Percentiles rank a stretch among this genome's conserved stretches.
Evolutionary conservation across 2,888 invertebrate species (phyloP).

Genomic region (Parnassius orleans): DNA sequence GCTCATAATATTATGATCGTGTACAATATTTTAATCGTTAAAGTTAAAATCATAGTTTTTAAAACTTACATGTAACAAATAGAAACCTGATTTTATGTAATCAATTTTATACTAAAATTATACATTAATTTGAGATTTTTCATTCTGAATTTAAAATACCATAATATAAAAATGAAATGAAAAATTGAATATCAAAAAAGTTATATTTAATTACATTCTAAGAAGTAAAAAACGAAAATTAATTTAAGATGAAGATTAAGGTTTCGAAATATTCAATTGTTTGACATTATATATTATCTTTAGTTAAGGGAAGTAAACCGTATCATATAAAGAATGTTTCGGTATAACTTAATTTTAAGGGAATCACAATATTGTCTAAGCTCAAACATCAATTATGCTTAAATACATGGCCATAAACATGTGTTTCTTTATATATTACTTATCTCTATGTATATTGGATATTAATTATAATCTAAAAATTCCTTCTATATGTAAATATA

Average conservation of each 20-base stretch:
- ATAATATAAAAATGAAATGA: not conserved
- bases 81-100: no score
- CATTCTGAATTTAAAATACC: no score
- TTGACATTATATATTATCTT: no score
- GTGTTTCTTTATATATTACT: slow-evolving; percentile 20
- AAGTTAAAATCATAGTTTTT: no score
- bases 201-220: not conserved
- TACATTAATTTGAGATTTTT: no score
- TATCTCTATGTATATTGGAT: slow-evolving; percentile 18
- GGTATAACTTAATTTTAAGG: slow-evolving; percentile 7
- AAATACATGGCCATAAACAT: slow-evolving; percentile 23
- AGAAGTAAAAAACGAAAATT: not conserved
- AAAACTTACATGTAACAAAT: no score
- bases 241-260: not conserved
- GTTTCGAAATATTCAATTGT: no score
- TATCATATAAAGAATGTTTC: not conserved
- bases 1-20: no score
- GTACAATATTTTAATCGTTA: no score
- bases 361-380: slow-evolving; percentile 20
- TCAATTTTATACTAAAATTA: no score
- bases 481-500: slow-evolving; percentile 19
- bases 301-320: not conserved
- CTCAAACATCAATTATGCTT: slow-evolving; percentile 16
- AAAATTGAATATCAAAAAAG: not conserved
- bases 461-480: slow-evolving; percentile 7